Percentiles rank a stretch among this genome's conserved stretches.
Evolutionary conservation across 2,113 vertebrate species (phyloP).

Genomic region (Struthio camelus): DNA sequence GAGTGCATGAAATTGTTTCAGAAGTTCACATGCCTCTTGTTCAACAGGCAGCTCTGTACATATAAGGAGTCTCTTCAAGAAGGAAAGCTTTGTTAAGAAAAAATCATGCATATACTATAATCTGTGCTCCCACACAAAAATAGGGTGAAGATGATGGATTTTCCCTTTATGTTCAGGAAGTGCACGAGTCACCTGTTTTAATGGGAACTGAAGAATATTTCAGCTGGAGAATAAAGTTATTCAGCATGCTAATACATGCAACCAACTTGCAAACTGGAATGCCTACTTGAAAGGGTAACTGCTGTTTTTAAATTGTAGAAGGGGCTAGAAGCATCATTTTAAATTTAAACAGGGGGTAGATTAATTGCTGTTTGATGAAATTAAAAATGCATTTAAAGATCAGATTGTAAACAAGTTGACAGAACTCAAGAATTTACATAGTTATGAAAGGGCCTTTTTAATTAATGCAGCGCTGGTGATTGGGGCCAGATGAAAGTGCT

Average conservation of each 20-base stretch:
- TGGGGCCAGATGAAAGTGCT: constrained; percentile 65
- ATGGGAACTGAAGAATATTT: constrained; percentile 53
- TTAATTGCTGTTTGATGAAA: constrained; percentile 71
- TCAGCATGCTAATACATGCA: constrained; percentile 68
- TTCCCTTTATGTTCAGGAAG: constrained; percentile 45
- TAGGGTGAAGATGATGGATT: constrained; percentile 6
- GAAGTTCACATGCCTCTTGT: neutral
- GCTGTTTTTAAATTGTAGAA: constrained; percentile 52
- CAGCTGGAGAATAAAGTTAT: constrained; percentile 45
- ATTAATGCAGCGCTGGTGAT: constrained; percentile 44
- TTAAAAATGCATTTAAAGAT: constrained; percentile 70
- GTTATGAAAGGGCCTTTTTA: constrained; percentile 66
- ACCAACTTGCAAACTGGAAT: constrained; percentile 59
- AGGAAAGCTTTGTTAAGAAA: neutral
- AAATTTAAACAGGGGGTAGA: constrained; percentile 63
- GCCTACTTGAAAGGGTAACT: constrained; percentile 65
- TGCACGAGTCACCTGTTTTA: constrained; percentile 51
- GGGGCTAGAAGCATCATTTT: constrained; percentile 59
- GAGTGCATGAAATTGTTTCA: neutral
- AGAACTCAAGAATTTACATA: constrained; percentile 65
- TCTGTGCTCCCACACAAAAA: constrained; percentile 20
- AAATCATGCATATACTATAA: neutral
- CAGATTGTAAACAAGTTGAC: constrained; percentile 72
- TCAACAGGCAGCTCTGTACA: neutral
- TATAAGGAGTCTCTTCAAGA: neutral